phyloP scores from a whole-genome alignment of 2,888 invertebrate genomes.

The Coelopa pilipes region DNA sequence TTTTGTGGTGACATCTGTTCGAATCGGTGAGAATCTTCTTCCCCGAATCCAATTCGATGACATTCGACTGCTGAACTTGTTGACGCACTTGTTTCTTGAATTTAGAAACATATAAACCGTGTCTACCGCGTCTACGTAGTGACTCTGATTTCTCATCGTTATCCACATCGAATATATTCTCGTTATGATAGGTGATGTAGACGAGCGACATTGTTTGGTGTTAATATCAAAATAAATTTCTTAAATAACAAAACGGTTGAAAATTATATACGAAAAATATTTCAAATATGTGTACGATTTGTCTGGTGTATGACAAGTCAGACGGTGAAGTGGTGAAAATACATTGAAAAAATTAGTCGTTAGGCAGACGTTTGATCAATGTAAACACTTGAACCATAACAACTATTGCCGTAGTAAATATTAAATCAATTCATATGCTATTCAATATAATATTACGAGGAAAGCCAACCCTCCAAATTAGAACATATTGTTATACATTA shows the following conservation, averaged over 20 bases:
- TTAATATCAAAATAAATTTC: background rate
- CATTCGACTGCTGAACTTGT: slow-evolving; percentile 60
- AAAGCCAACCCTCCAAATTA: no score
- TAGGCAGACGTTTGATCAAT: no score
- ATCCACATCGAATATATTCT: slow-evolving; percentile 72
- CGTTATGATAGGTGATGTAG: slow-evolving; percentile 74
- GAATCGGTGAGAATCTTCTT: slow-evolving; percentile 66
- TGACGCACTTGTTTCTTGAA: slow-evolving; percentile 44
- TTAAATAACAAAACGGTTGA: background rate
- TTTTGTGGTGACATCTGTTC: slow-evolving; percentile 69
- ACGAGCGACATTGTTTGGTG: slow-evolving; percentile 72
- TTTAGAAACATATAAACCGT: slow-evolving; percentile 41
- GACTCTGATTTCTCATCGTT: slow-evolving; percentile 35
- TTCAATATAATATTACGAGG: no score
- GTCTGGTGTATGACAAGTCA: no score
- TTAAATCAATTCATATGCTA: no score
- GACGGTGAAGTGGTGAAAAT: no score
- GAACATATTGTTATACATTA: no score
- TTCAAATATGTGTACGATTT: background rate
- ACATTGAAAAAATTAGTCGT: no score
- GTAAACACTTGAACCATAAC: no score
- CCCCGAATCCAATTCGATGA: slow-evolving; percentile 57
- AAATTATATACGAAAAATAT: background rate
- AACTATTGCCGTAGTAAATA: no score
- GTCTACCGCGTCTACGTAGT: slow-evolving; percentile 28